Percentiles rank a stretch among this genome's conserved stretches.
phyloP scores from a whole-genome alignment of 1,140 invertebrate species.

The Latrodectus geometricus region DNA sequence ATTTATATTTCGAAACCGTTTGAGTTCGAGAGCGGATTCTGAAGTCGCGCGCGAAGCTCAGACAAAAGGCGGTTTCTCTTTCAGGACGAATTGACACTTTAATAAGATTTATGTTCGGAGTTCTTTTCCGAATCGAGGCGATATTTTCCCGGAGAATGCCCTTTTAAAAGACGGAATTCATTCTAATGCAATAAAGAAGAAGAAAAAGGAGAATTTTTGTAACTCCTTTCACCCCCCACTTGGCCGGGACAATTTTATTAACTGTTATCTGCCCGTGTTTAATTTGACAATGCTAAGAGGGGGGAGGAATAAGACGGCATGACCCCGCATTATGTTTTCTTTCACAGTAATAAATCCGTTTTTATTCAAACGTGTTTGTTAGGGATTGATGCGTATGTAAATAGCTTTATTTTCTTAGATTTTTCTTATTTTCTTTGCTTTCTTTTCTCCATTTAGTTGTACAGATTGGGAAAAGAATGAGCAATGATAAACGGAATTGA shows the following conservation, averaged over 20 bases:
- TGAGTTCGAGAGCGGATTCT: constrained; percentile 41
- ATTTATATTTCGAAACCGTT: constrained; percentile 48
- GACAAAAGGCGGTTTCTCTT: constrained; percentile 48
- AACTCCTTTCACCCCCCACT: constrained; percentile 20
- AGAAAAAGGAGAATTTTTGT: constrained; percentile 24
- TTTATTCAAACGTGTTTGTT: constrained; percentile 54
- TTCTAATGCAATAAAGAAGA: constrained; percentile 12
- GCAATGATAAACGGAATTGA: constrained; percentile 40
- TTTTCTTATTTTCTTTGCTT: not conserved
- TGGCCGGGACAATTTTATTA: constrained; percentile 37
- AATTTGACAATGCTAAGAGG: constrained; percentile 55
- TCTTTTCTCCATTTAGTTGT: not conserved
- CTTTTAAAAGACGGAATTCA: constrained; percentile 49
- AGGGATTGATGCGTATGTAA: constrained; percentile 54
- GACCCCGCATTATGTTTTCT: constrained; percentile 59
- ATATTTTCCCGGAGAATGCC: constrained; percentile 53
- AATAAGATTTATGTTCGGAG: constrained; percentile 61
- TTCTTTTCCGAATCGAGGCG: constrained; percentile 44
- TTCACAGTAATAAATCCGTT: constrained; percentile 57
- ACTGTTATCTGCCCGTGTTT: constrained; percentile 57
- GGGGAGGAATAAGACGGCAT: constrained; percentile 18
- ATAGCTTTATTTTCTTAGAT: constrained; percentile 27
- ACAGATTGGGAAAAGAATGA: constrained; percentile 8
- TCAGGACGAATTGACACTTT: constrained; percentile 60
- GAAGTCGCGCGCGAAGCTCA: constrained; percentile 6